Evolutionary conservation across 2,888 invertebrate genomes (phyloP), one percentile per base, ranked within the genome.

Genomic region (Lathronympha strigana): DNA sequence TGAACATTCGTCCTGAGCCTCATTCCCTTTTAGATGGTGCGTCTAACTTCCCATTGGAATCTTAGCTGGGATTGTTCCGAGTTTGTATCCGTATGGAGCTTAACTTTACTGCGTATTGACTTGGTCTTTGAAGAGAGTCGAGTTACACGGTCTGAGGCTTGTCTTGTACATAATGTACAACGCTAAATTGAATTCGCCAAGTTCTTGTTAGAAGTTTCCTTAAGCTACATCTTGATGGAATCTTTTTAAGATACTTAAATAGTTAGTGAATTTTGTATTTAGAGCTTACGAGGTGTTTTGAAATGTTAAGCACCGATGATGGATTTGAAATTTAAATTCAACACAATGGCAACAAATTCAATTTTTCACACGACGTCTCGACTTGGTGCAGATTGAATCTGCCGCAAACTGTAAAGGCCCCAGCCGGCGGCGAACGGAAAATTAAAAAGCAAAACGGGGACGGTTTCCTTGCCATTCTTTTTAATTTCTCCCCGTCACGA

Each of bases 361-460:
- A 66, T 66, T 66, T 66, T 47, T 61, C 66, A 66, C 61, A 61
- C 66, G 38, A 57, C 49, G 57, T 60, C 66, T 66, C 61, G 72
- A 71, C 71, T 74, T 67, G 61, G 71, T 47, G 60, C 67, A 79
- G 75, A 83, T 81, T 80, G 77, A 82, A 84, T 82, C 80, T 75
- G 75, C 81, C 80, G 73, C 82, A 80, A 84, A 83, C 81, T 83
- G 81, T 74, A 78, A 80, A 79, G 66, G 76, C 76, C 75, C 70
- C 78, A 77, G 77, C 79, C 75, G 68, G 73, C 79, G 84, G 87
- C 82, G 80, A 83, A 82, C 88, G 90, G 89, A 90, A 91, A 91
- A 90, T 91, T 90, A 91, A 91, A 91, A 86, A 88, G 86, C 84
- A 84, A 84, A 87, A 80, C 82, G 80, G 78, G 73, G 71, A 80